Evolutionary conservation across 2,888 invertebrate species (phyloP).

Genomic region (Diachrysia chrysitis): DNA sequence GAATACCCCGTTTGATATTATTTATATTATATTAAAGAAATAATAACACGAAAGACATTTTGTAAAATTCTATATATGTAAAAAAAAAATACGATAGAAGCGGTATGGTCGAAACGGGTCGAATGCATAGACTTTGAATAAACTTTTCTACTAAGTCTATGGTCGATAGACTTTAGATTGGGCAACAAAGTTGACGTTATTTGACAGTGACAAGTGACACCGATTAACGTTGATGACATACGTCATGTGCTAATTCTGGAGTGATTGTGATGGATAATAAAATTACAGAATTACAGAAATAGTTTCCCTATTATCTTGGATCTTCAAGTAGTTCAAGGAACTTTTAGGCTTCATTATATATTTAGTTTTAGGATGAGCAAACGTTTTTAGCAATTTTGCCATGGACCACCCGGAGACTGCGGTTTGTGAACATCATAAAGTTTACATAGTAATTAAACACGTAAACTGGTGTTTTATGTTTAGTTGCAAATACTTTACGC

Average conservation of each 20-base stretch:
- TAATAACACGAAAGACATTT: too few relatives aligned
- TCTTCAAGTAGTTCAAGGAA: neutral
- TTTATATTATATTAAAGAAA: too few relatives aligned
- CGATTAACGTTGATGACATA: slow-evolving; percentile 15
- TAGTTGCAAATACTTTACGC: neutral
- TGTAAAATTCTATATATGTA: too few relatives aligned
- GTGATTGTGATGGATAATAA: slow-evolving; percentile 12
- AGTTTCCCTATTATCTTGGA: slow-evolving; percentile 13
- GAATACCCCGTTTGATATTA: too few relatives aligned
- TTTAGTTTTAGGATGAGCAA: slow-evolving; percentile 41
- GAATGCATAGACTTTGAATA: too few relatives aligned
- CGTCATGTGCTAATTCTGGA: slow-evolving; percentile 11
- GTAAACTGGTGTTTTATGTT: slow-evolving; percentile 11
- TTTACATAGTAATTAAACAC: neutral
- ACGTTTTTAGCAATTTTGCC: slow-evolving; percentile 14
- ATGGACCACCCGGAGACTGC: slow-evolving; percentile 58
- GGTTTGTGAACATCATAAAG: slow-evolving; percentile 48
- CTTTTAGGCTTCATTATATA: neutral
- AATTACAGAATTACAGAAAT: slow-evolving; percentile 13
- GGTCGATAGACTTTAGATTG: too few relatives aligned
- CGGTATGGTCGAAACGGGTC: too few relatives aligned
- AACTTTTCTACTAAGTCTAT: too few relatives aligned
- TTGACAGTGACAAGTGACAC: slow-evolving; percentile 7
- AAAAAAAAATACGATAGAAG: too few relatives aligned
- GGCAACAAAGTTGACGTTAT: too few relatives aligned